Evolutionary conservation across 2,113 vertebrate species (phyloP).

Genomic region (Ptilonorhynchus violaceus): DNA sequence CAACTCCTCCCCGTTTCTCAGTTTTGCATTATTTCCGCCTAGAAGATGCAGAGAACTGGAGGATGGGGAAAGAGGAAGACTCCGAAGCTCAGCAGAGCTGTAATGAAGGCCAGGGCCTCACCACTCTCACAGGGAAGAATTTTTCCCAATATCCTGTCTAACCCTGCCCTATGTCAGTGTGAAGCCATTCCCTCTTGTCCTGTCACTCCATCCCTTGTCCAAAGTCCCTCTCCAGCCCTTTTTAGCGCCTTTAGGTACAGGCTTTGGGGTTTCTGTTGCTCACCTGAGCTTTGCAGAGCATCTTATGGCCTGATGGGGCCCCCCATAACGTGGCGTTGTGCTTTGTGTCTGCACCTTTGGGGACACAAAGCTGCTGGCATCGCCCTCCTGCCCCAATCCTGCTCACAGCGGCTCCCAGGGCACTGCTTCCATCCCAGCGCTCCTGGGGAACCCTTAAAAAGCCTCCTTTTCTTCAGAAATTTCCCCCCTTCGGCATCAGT

Average conservation of each 20-base stretch:
- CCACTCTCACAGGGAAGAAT: rapidly evolving
- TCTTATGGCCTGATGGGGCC: not conserved
- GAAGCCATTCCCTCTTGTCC: not conserved
- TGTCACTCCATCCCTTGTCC: not conserved
- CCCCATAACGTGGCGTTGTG: rapidly evolving
- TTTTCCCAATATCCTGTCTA: not conserved
- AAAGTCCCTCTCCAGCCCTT: not conserved
- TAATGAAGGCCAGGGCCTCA: not conserved
- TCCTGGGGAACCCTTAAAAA: not conserved
- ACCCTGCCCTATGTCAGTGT: not conserved
- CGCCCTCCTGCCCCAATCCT: not conserved
- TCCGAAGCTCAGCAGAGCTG: not conserved
- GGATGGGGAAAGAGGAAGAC: not conserved
- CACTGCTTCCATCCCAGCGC: not conserved
- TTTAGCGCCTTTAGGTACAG: not conserved
- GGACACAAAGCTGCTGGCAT: not conserved
- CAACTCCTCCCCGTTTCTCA: not conserved
- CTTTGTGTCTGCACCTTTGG: not conserved
- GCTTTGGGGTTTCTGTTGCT: not conserved
- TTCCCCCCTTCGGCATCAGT: not conserved
- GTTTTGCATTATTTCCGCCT: not conserved
- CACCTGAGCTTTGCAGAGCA: not conserved
- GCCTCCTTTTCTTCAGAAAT: not conserved
- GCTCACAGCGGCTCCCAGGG: not conserved
- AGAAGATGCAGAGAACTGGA: not conserved